Conservation (phyloP, 2,113 vertebrate genomes). For the Pomatorhinus ruficollis region DNA sequence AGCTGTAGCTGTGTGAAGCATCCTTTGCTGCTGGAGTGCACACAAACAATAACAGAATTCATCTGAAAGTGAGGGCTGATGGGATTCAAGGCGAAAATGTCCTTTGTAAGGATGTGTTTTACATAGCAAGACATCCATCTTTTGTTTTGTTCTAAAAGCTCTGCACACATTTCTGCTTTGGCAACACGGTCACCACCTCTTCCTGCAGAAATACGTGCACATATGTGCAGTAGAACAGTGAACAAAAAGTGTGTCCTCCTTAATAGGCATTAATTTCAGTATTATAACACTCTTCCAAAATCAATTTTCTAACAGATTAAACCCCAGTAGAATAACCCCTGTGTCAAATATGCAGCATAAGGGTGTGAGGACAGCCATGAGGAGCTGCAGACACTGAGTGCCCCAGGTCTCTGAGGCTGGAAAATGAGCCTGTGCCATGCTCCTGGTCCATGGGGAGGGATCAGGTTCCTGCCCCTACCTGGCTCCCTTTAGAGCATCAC, state of each 20-base stretch:
- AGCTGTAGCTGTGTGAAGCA: neutral
- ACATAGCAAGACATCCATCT: neutral
- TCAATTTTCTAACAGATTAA: neutral
- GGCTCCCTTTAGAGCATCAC: fast-evolving
- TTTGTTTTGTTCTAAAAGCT: neutral
- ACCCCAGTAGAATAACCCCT: neutral
- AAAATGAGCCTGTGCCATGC: neutral
- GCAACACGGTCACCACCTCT: neutral
- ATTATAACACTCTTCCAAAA: neutral
- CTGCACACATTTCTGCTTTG: neutral
- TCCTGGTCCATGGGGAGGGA: fast-evolving
- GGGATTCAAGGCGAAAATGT: slow-evolving; percentile 57
- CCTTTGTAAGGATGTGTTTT: neutral
- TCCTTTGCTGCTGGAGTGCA: slow-evolving; percentile 17
- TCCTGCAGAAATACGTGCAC: neutral
- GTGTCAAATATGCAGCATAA: neutral
- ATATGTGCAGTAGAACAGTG: neutral
- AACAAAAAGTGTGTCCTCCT: neutral
- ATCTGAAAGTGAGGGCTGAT: slow-evolving; percentile 14
- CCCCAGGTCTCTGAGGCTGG: neutral
- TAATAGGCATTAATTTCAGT: neutral
- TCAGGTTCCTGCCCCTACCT: neutral
- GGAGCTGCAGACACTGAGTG: neutral
- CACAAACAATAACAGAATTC: slow-evolving; percentile 6
- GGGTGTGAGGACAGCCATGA: neutral